Percentiles rank a stretch among this genome's conserved stretches.
Evolutionary conservation across 2,888 invertebrate species (phyloP).

Genomic region (Papilio elwesi): DNA sequence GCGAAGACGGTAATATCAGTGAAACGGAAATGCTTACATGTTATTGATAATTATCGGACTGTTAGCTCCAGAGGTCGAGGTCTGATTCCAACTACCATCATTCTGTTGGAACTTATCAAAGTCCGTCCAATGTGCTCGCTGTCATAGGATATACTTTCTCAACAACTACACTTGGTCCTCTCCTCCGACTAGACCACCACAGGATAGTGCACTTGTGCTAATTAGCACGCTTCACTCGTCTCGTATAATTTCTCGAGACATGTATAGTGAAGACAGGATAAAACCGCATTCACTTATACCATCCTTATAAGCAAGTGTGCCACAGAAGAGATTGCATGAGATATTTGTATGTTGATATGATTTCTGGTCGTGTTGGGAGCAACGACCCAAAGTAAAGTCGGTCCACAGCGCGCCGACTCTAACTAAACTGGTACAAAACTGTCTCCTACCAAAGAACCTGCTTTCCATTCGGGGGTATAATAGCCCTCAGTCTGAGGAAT

Average conservation of each 20-base stretch:
- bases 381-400: neutral
- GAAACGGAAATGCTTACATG: neutral
- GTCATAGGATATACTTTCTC: too few species aligned
- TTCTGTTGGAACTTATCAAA: too few species aligned
- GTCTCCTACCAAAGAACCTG: neutral
- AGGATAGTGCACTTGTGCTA: too few species aligned
- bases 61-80: neutral
- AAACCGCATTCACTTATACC: too few species aligned
- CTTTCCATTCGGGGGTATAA: slow-evolving; percentile 1
- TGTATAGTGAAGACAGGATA: too few species aligned
- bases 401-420: neutral
- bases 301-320: too few species aligned
- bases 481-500: slow-evolving; percentile 35
- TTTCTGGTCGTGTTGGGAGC: neutral
- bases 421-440: neutral
- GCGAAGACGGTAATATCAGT: neutral
- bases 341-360: neutral
- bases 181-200: too few species aligned
- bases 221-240: too few species aligned
- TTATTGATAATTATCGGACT: neutral
- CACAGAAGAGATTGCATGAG: neutral
- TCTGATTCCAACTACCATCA: neutral
- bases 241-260: too few species aligned
- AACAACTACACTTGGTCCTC: too few species aligned
- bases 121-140: too few species aligned